phyloP scores from a whole-genome alignment of 2,113 vertebrate species.

The Lucifuga dentata region DNA sequence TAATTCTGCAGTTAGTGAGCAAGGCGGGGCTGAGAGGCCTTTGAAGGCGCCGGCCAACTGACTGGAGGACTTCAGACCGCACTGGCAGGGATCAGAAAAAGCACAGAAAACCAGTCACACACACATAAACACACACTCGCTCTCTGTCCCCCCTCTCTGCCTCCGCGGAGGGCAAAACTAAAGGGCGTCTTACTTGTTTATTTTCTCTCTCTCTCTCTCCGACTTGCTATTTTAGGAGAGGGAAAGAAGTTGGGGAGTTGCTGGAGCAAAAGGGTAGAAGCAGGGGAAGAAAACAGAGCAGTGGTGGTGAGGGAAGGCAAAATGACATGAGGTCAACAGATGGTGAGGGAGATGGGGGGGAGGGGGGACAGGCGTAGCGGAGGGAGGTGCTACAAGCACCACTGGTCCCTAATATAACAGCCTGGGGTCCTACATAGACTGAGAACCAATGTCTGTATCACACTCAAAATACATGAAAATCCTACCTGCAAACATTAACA shows the following conservation, averaged over 20 bases:
- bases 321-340: conserved; percentile 81
- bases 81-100: conserved; percentile 50
- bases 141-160: conserved; percentile 17
- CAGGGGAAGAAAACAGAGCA: conserved; percentile 25
- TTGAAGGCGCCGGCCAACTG: conserved; percentile 56
- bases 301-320: conserved; percentile 67
- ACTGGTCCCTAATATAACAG: conserved; percentile 36
- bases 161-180: conserved; percentile 42
- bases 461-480: neutral
- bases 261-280: conserved; percentile 52
- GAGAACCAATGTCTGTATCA: conserved; percentile 13
- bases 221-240: conserved; percentile 75
- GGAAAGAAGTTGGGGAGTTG: conserved; percentile 61
- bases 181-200: conserved; percentile 71
- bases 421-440: conserved; percentile 22
- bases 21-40: conserved; percentile 44
- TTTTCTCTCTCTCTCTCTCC: conserved; percentile 61
- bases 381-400: conserved; percentile 47
- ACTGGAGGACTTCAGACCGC: conserved; percentile 42
- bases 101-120: conserved; percentile 55
- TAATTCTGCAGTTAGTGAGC: conserved; percentile 48
- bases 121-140: conserved; percentile 34
- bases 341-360: conserved; percentile 65
- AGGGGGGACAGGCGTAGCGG: conserved; percentile 47
- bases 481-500: conserved; percentile 38